These are phyloP conservation scores for Ambastaia sidthimunki DNA, from an alignment of 2,797 vertebrate species.

Conservation along the genomic window DNA sequence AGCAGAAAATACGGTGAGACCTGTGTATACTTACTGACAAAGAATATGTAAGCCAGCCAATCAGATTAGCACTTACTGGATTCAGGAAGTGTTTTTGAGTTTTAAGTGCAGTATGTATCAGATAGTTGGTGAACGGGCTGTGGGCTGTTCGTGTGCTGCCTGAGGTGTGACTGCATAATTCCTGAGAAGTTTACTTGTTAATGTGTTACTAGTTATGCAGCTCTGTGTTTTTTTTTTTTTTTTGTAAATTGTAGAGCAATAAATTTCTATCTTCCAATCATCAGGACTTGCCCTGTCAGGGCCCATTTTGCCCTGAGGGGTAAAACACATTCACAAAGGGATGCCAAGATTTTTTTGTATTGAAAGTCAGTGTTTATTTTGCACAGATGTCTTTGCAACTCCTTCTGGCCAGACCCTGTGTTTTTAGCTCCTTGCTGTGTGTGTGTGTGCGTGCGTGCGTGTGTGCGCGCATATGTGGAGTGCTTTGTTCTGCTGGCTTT, in stretches of 20 bases:
- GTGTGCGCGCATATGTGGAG: not conserved
- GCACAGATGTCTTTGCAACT: slow-evolving; percentile 16
- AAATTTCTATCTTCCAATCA: slow-evolving; percentile 1
- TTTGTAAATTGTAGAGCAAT: not conserved
- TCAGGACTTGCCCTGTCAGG: slow-evolving; percentile 22
- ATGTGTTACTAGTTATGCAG: not conserved
- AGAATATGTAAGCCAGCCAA: not conserved
- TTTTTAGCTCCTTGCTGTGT: not conserved
- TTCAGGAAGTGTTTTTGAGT: not conserved
- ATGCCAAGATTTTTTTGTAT: slow-evolving; percentile 17
- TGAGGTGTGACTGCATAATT: not conserved
- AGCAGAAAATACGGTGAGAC: not conserved
- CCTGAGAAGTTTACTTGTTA: not conserved
- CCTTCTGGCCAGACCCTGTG: slow-evolving; percentile 11
- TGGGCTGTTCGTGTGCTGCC: too few relatives aligned
- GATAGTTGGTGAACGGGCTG: too few relatives aligned
- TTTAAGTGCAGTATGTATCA: not conserved
- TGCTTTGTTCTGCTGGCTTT: slow-evolving; percentile 14
- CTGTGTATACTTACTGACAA: not conserved
- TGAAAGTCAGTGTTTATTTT: not conserved
- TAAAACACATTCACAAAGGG: slow-evolving; percentile 5
- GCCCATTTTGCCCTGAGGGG: not conserved
- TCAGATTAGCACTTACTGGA: not conserved
- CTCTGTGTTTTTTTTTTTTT: not conserved
- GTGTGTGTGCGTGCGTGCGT: not conserved